phyloP scores from a whole-genome alignment of 2,888 invertebrate genomes.

The Eudasyphora cyanicolor region DNA sequence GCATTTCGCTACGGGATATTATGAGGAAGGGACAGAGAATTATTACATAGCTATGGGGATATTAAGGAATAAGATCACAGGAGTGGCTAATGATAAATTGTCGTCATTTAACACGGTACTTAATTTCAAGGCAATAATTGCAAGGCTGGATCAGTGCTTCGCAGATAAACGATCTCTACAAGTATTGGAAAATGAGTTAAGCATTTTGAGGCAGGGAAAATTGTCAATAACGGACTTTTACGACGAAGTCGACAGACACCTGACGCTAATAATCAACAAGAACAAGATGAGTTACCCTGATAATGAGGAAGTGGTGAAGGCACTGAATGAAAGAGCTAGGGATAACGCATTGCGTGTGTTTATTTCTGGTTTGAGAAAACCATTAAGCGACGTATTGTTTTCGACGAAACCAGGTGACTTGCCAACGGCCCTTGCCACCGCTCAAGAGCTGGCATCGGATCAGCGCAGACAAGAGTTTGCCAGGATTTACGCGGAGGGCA shows the following conservation, averaged over 20 bases:
- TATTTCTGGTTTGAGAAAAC: slow-evolving; percentile 46
- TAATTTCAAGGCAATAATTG: slow-evolving; percentile 38
- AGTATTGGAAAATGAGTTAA: slow-evolving; percentile 41
- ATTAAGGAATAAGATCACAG: slow-evolving; percentile 37
- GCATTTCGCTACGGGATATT: slow-evolving; percentile 36
- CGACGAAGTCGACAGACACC: slow-evolving; percentile 52
- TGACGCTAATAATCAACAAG: slow-evolving; percentile 59
- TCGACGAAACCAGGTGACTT: slow-evolving; percentile 53
- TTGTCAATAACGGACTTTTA: slow-evolving; percentile 12
- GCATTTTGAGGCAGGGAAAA: slow-evolving; percentile 28
- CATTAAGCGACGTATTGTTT: slow-evolving; percentile 57
- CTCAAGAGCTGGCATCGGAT: slow-evolving; percentile 57
- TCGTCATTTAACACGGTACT: slow-evolving; percentile 27
- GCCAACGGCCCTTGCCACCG: slow-evolving; percentile 54
- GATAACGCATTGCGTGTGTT: slow-evolving; percentile 59
- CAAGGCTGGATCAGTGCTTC: slow-evolving; percentile 35
- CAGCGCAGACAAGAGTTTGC: slow-evolving; percentile 44
- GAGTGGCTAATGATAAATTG: slow-evolving; percentile 16
- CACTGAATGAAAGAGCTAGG: slow-evolving; percentile 50
- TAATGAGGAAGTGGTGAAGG: slow-evolving; percentile 33
- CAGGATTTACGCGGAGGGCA: slow-evolving; percentile 34
- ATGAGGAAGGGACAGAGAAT: slow-evolving; percentile 20
- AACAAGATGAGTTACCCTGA: slow-evolving; percentile 48
- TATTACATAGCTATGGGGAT: slow-evolving; percentile 34
- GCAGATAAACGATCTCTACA: slow-evolving; percentile 21